Percentiles rank a stretch among this genome's conserved stretches.
Conservation (phyloP, 2,888 invertebrate genomes). For the Phyllotreta cruciferae region DNA sequence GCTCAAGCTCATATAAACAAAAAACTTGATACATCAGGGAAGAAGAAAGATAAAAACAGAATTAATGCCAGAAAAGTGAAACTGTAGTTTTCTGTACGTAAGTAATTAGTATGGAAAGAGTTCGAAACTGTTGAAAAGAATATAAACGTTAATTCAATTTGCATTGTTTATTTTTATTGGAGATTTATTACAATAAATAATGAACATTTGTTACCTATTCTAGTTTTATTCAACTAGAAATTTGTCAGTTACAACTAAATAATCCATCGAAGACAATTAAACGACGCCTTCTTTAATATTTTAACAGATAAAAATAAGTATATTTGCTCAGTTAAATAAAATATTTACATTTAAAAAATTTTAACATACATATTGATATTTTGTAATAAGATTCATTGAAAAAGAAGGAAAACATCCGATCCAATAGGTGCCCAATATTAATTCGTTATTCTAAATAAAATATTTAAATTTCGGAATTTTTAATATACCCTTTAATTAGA, state of each 20-base stretch:
- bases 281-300: background rate
- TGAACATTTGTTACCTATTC: background rate
- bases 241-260: background rate
- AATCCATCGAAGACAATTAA: background rate
- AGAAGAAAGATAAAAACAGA: conserved; percentile 29
- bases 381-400: too few species aligned
- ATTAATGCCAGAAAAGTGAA: conserved; percentile 31
- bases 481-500: too few species aligned
- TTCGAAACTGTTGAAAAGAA: background rate
- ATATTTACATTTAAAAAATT: too few species aligned
- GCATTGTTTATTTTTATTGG: background rate
- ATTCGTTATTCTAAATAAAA: too few species aligned
- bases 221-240: conserved; percentile 1
- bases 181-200: conserved; percentile 7
- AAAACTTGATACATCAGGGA: conserved; percentile 54
- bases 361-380: too few species aligned
- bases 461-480: too few species aligned
- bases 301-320: too few species aligned
- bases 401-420: too few species aligned
- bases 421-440: too few species aligned
- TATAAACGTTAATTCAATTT: background rate
- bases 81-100: conserved; percentile 20
- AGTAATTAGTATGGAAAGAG: background rate
- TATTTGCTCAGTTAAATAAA: too few species aligned
- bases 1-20: conserved; percentile 64